Evolutionary conservation across 1,140 invertebrate species (phyloP).

Genomic region (Drosophila jambulina): DNA sequence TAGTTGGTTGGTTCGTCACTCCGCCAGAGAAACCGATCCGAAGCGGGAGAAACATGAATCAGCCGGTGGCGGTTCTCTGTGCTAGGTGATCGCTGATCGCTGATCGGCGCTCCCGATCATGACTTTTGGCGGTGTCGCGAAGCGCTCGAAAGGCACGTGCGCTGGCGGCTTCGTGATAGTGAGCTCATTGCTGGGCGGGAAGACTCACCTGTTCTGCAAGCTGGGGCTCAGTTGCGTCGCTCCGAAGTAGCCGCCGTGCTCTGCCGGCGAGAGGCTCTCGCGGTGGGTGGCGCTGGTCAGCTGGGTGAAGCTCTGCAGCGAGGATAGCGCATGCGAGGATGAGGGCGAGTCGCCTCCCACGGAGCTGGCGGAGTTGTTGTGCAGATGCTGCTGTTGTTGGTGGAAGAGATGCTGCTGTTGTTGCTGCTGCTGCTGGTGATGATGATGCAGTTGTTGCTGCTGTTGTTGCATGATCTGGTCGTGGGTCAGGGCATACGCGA

Average conservation of each 20-base stretch:
- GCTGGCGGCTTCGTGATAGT: conserved; percentile 54
- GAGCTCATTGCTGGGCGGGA: conserved; percentile 52
- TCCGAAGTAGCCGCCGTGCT: conserved; percentile 63
- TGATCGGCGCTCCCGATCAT: conserved; percentile 63
- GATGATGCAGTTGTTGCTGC: conserved; percentile 46
- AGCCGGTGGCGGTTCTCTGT: conserved; percentile 50
- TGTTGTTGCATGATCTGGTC: conserved; percentile 53
- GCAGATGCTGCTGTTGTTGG: conserved; percentile 56
- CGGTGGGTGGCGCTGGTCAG: conserved; percentile 69
- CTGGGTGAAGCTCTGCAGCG: conserved; percentile 79
- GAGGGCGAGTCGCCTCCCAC: conserved; percentile 77
- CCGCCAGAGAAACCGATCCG: conserved; percentile 40
- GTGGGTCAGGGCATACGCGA: conserved; percentile 48
- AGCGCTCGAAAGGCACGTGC: conserved; percentile 74
- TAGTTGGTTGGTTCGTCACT: conserved; percentile 22
- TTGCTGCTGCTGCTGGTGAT: conserved; percentile 52
- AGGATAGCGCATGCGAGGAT: conserved; percentile 65
- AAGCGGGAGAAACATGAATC: conserved; percentile 68
- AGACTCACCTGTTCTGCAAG: conserved; percentile 77
- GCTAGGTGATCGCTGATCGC: conserved; percentile 42
- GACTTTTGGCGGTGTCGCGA: conserved; percentile 71
- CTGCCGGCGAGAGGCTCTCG: conserved; percentile 73
- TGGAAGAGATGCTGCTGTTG: conserved; percentile 54
- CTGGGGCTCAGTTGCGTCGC: conserved; percentile 67
- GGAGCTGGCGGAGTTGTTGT: conserved; percentile 78